These are phyloP conservation scores for Drosophila subpulchrella DNA, from an alignment of 1,140 invertebrate genomes.

Conservation along the genomic window DNA sequence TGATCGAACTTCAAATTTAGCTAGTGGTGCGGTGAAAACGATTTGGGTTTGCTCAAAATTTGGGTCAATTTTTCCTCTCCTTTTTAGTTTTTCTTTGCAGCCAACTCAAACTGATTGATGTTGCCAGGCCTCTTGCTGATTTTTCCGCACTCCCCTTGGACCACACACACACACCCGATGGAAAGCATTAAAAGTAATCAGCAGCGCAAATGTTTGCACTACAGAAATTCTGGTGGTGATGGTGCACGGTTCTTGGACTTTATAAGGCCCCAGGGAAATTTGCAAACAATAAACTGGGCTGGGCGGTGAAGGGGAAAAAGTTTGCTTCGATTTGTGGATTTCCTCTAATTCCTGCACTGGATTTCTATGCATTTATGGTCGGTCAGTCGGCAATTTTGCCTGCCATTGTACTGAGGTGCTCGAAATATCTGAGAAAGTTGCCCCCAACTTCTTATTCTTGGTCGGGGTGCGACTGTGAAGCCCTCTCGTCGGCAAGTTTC, in stretches of 20 bases:
- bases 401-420: slow-evolving; percentile 40
- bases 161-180: slow-evolving; percentile 59
- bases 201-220: slow-evolving; percentile 77
- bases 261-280: slow-evolving; percentile 77
- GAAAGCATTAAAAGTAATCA: slow-evolving; percentile 80
- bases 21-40: slow-evolving; percentile 4
- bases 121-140: slow-evolving; percentile 34
- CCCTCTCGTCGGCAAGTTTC: slow-evolving; percentile 41
- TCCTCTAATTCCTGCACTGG: slow-evolving; percentile 56
- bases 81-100: slow-evolving; percentile 4
- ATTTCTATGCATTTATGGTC: slow-evolving; percentile 58
- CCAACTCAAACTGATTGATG: slow-evolving; percentile 54
- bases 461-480: slow-evolving; percentile 35
- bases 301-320: slow-evolving; percentile 26
- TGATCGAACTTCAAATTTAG: slow-evolving; percentile 48
- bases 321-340: slow-evolving; percentile 61
- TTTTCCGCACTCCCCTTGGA: slow-evolving; percentile 5
- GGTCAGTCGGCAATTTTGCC: slow-evolving; percentile 36
- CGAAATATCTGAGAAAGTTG: slow-evolving; percentile 28
- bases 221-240: slow-evolving; percentile 23
- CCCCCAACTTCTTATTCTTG: slow-evolving; percentile 6
- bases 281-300: slow-evolving; percentile 71
- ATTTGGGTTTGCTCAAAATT: slow-evolving; percentile 35
- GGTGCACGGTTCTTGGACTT: slow-evolving; percentile 19
- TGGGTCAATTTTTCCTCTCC: slow-evolving; percentile 33